Conservation (phyloP, 1,140 invertebrate species). For the Sesamia nonagrioides region DNA sequence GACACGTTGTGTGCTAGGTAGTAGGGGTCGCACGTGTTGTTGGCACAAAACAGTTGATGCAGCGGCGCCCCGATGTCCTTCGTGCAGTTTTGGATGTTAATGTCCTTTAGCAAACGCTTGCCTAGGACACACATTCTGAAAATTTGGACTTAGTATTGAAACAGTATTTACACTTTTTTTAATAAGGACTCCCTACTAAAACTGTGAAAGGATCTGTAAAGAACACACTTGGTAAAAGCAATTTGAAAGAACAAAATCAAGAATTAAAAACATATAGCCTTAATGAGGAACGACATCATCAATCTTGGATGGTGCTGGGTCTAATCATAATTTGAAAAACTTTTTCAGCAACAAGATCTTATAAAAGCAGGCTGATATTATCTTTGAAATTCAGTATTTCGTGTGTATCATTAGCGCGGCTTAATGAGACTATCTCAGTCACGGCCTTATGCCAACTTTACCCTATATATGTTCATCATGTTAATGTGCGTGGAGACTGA, state of each 20-base stretch:
- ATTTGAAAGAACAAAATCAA: too few species aligned
- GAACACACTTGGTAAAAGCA: too few species aligned
- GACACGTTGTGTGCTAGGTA: slow-evolving; percentile 89
- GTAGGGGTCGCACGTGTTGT: slow-evolving; percentile 94
- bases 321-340: slow-evolving; percentile 33
- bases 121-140: slow-evolving; percentile 97
- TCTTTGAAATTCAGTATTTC: slow-evolving; percentile 34
- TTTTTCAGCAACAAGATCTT: slow-evolving; percentile 28
- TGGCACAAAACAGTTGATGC: slow-evolving; percentile 91
- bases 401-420: slow-evolving; percentile 34
- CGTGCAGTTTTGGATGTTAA: slow-evolving; percentile 92
- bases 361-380: slow-evolving; percentile 33
- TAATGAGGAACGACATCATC: neutral
- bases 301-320: neutral
- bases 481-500: slow-evolving; percentile 11
- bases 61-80: slow-evolving; percentile 91
- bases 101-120: slow-evolving; percentile 94
- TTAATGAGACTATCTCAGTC: slow-evolving; percentile 39
- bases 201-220: too few species aligned
- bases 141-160: slow-evolving; percentile 55
- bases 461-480: neutral
- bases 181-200: too few species aligned
- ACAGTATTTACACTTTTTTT: neutral
- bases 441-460: neutral
- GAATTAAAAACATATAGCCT: neutral